phyloP scores from a whole-genome alignment of 2,113 vertebrate genomes.

The Sebastes fasciatus region DNA sequence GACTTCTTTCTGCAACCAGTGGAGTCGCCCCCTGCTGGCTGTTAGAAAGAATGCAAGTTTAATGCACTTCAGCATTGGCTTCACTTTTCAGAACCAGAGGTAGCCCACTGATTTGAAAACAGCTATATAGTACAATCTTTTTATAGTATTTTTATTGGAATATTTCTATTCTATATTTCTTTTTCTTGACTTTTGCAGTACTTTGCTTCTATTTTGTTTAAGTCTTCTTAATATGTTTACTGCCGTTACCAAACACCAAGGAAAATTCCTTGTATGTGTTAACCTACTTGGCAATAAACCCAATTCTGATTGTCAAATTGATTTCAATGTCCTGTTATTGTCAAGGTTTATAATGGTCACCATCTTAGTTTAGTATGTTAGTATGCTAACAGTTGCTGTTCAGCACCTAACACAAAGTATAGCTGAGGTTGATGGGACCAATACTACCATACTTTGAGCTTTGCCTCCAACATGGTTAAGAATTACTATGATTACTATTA shows the following conservation, averaged over 20 bases:
- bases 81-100: too few species aligned
- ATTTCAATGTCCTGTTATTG: background rate
- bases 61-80: too few species aligned
- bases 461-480: background rate
- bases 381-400: background rate
- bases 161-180: background rate
- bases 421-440: background rate
- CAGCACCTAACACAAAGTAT: background rate
- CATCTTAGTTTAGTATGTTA: background rate
- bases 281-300: background rate
- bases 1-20: too few species aligned
- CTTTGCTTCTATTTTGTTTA: background rate
- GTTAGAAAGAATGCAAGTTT: too few species aligned
- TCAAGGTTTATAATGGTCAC: background rate
- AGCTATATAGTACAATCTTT: background rate
- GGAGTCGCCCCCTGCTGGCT: too few species aligned
- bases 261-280: background rate
- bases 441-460: background rate
- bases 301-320: background rate
- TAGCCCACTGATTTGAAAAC: background rate
- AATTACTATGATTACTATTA: background rate
- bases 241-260: background rate
- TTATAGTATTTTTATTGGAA: too few species aligned
- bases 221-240: background rate
- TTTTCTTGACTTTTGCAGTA: background rate